Evolutionary conservation across 64 coral and sea anemone genomes (phyloP).

Genomic region (Trachythela sp.): DNA sequence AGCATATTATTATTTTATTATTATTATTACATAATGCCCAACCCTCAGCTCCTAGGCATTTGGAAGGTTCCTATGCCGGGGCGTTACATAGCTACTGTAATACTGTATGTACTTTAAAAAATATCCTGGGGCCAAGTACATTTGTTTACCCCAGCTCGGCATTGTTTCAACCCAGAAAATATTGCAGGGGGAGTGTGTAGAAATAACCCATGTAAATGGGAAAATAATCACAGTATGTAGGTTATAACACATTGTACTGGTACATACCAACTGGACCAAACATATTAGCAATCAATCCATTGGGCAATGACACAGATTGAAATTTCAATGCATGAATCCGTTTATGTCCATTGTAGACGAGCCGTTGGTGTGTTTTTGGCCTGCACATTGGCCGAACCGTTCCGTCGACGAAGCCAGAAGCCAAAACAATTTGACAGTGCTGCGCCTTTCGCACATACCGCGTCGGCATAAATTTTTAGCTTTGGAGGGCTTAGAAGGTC

Average conservation of each 20-base stretch:
- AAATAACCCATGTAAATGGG: too few relatives aligned
- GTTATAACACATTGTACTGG: neutral
- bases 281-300: slow-evolving; percentile 52
- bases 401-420: slow-evolving; percentile 38
- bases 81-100: too few relatives aligned
- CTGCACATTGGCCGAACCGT: slow-evolving; percentile 30
- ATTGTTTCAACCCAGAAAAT: too few relatives aligned
- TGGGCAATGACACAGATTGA: slow-evolving; percentile 42
- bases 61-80: too few relatives aligned
- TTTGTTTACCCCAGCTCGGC: too few relatives aligned
- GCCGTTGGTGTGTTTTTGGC: neutral
- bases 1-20: too few relatives aligned
- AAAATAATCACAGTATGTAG: too few relatives aligned
- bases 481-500: slow-evolving; percentile 19
- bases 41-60: too few relatives aligned
- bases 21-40: neutral
- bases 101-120: too few relatives aligned
- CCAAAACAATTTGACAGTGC: slow-evolving; percentile 38
- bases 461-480: slow-evolving; percentile 32
- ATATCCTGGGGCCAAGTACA: too few relatives aligned
- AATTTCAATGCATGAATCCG: slow-evolving; percentile 16
- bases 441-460: slow-evolving; percentile 31
- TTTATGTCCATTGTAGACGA: slow-evolving; percentile 44
- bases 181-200: too few relatives aligned
- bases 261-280: slow-evolving; percentile 44